These are phyloP conservation scores for Scatophagus argus DNA, from an alignment of 2,113 vertebrate species.

Conservation along the genomic window DNA sequence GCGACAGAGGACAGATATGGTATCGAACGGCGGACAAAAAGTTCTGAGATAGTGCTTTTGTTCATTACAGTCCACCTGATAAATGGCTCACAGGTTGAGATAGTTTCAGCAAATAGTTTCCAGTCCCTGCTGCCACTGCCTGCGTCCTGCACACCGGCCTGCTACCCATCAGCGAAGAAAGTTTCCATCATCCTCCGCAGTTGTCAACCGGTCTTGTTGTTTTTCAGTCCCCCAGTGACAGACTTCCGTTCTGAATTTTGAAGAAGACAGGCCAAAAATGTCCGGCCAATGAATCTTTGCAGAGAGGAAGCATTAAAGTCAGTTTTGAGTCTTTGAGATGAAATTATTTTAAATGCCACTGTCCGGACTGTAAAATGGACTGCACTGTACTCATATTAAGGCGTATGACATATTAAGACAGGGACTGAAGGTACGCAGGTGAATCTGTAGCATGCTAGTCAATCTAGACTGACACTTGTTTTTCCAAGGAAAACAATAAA, in stretches of 20 bases:
- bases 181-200: constrained; percentile 50
- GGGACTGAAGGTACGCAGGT: background rate
- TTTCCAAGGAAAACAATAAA: background rate
- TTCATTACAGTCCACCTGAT: constrained; percentile 80
- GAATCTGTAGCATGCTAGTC: background rate
- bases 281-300: constrained; percentile 40
- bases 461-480: background rate
- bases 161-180: constrained; percentile 14
- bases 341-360: constrained; percentile 32
- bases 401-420: background rate
- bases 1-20: constrained; percentile 72
- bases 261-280: constrained; percentile 43
- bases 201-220: constrained; percentile 28
- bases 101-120: constrained; percentile 66
- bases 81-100: constrained; percentile 62
- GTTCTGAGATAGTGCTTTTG: constrained; percentile 75
- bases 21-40: constrained; percentile 73
- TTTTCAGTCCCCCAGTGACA: constrained; percentile 20
- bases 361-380: constrained; percentile 4
- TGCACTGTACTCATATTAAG: background rate
- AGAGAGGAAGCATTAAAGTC: background rate
- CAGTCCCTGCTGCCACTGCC: constrained; percentile 27
- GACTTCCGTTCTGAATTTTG: constrained; percentile 23
- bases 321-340: constrained; percentile 18
- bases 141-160: constrained; percentile 18